Evolutionary conservation across 2,113 vertebrate genomes (phyloP), one percentile per base, ranked within the genome.

Genomic region (Alethe diademata): DNA sequence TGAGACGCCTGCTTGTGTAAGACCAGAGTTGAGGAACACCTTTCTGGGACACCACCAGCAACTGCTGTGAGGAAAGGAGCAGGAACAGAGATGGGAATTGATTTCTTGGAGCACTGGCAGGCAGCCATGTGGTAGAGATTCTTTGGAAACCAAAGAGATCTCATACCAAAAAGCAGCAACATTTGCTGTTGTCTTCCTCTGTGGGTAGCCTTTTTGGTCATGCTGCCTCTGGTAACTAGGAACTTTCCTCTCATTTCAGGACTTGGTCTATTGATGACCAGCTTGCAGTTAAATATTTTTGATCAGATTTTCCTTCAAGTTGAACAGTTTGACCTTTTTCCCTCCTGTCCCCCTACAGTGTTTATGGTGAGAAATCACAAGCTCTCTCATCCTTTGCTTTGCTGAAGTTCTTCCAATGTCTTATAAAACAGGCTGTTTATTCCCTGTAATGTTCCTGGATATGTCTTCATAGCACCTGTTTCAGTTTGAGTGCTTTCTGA

Each of bases 301-400:
- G 19, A 31, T 71, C 47, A 74, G 22, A 54, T 18, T 84, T 26
- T 67, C 40, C 47, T 71, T 88, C 51, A 89, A 47, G 36, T n/a
- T 73, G 48, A 81, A 58, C 31, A 66, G 47, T 71, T 78, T 60
- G 43, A 36, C 20, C 20, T 48, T 80, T 76, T 62, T 23, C 11
- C 12, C 4, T 88, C 10, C 40, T 48, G 19, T 70, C 4, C 16
- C 9, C 11, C 13, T n/a, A 40, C 0, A 1, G 35, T 86, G 45
- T 74, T 91, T 75, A 72, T 12, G 20, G 29, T 64, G 8, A 86
- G 54, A 84, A 92, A 71, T 84, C 2, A 3, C 43, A 81, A 90
- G 31, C 13, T 90, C 47, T 43, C 24, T 88, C 29, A 60, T 58
- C 36, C 36, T 92, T 67, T 64, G 43, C 72, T 97, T 83, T 96